phyloP scores from a whole-genome alignment of 2,888 invertebrate genomes.

The Drosophila hamatofila region DNA sequence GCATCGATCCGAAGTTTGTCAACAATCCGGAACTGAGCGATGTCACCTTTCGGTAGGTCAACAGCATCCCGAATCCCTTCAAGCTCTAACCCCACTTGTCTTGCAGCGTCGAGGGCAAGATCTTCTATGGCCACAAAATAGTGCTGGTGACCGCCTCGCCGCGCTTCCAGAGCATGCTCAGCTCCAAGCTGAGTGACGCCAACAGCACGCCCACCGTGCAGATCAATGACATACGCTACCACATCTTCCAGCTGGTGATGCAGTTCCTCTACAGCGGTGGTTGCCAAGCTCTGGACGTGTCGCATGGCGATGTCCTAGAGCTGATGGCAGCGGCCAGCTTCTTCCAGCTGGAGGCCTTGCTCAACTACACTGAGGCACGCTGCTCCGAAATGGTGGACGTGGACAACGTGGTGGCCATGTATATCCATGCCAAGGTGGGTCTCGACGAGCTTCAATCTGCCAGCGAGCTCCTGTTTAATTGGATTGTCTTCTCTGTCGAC shows the following conservation, averaged over 20 bases:
- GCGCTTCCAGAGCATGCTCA: conserved; percentile 93
- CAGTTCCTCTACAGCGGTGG: conserved; percentile 96
- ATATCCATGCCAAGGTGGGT: conserved; percentile 94
- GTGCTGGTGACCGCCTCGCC: conserved; percentile 96
- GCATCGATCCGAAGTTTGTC: conserved; percentile 96
- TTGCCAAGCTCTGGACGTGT: conserved; percentile 91
- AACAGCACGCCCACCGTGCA: conserved; percentile 93
- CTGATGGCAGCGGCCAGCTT: conserved; percentile 96
- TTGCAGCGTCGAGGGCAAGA: conserved; percentile 92
- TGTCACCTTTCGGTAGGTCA: conserved; percentile 90
- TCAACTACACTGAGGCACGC: conserved; percentile 93
- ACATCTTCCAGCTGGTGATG: conserved; percentile 96
- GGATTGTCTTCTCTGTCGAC: conserved; percentile 18
- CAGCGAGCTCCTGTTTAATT: neutral
- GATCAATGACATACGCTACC: conserved; percentile 96
- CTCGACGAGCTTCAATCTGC: accelerated
- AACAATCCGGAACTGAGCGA: conserved; percentile 97
- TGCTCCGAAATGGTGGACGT: conserved; percentile 94
- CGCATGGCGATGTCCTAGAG: conserved; percentile 93
- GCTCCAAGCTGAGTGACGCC: conserved; percentile 90
- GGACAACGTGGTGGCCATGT: conserved; percentile 96
- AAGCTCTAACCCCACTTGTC: neutral
- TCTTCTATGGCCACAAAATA: conserved; percentile 97
- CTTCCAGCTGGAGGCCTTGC: conserved; percentile 94
- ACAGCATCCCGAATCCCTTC: neutral